Conservation (phyloP, 2,797 vertebrate genomes). For the Pseudomugil tenellus region DNA sequence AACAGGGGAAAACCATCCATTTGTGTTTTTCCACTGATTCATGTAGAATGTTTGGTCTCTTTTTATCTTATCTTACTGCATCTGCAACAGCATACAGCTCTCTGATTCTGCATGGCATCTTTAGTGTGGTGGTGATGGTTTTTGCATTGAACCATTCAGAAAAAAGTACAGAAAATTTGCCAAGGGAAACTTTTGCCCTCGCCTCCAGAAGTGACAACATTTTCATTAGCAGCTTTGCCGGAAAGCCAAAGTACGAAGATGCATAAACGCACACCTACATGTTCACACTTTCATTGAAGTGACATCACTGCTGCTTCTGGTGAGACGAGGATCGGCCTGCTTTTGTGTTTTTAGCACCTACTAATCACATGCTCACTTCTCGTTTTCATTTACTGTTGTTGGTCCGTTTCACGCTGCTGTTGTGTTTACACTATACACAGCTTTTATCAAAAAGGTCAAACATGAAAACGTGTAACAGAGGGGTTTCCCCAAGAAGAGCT, state of each 20-base stretch:
- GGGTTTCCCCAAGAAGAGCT: conserved; percentile 11
- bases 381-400: background rate
- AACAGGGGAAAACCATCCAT: too few species aligned
- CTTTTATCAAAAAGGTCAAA: background rate
- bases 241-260: conserved; percentile 13
- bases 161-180: conserved; percentile 29
- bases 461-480: background rate
- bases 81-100: background rate
- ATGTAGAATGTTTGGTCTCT: too few species aligned
- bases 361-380: background rate
- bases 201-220: conserved; percentile 35
- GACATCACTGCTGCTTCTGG: background rate
- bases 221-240: conserved; percentile 38
- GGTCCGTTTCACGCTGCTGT: too few species aligned
- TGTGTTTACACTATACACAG: background rate
- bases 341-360: background rate
- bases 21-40: too few species aligned
- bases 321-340: background rate
- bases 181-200: conserved; percentile 43
- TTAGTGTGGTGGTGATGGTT: background rate
- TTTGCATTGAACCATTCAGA: conserved; percentile 4
- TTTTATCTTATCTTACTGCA: background rate
- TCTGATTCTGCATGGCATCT: background rate
- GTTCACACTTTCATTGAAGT: conserved; percentile 15
- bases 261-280: conserved; percentile 55